A percentile compares a stretch with the other conserved stretches of the same genome.
These are phyloP conservation scores for Clamator glandarius DNA, from an alignment of 2,797 vertebrate species.

Conservation along the genomic window DNA sequence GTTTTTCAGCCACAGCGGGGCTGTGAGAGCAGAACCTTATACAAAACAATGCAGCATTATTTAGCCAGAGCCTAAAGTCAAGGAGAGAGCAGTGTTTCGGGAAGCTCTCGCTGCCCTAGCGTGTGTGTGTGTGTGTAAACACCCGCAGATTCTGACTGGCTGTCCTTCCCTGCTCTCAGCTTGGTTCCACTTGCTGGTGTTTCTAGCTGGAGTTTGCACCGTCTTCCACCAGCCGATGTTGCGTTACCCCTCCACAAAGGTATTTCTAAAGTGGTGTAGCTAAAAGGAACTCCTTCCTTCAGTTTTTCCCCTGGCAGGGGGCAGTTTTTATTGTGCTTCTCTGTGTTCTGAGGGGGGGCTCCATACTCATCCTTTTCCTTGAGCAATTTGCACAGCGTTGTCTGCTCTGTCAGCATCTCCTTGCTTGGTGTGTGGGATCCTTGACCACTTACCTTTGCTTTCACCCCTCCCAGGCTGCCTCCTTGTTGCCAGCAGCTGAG, in stretches of 20 bases:
- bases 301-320: rapidly evolving
- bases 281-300: rapidly evolving
- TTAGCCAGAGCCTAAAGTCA: conserved; percentile 62
- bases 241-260: background rate
- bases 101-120: background rate
- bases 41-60: conserved; percentile 81
- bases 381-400: rapidly evolving
- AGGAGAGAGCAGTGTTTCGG: background rate
- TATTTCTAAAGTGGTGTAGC: background rate
- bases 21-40: conserved; percentile 81
- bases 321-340: background rate
- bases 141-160: background rate
- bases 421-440: rapidly evolving
- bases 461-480: background rate
- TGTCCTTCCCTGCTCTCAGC: rapidly evolving
- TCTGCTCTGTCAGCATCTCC: background rate
- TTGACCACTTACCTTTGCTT: background rate
- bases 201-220: background rate
- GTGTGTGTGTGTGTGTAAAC: background rate
- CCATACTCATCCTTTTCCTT: rapidly evolving
- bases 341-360: background rate
- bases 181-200: background rate
- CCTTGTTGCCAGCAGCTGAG: background rate
- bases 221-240: rapidly evolving
- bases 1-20: conserved; percentile 72